Evolutionary conservation across 2,888 invertebrate genomes (phyloP), one percentile per base, ranked within the genome.

Genomic region (Chydorus sphaericus): DNA sequence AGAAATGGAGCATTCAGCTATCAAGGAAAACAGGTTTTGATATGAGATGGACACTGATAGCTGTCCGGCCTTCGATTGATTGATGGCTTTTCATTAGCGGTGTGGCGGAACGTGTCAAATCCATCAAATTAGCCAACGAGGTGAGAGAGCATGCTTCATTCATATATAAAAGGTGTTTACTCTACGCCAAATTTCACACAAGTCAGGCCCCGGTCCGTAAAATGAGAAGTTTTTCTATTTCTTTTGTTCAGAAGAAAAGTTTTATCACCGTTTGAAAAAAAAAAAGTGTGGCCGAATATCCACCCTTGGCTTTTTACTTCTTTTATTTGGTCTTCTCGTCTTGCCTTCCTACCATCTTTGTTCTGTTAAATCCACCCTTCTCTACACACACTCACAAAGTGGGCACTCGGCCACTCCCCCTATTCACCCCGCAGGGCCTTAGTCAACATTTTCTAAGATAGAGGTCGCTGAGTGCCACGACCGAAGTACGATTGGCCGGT

Each of bases 331-430:
- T 44, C 44, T 44, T 26, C 44, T 28, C 51, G 29, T 18, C 51
- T 52, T 29, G 20, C 23, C 52, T 23, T 33, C 52, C 52, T 31
- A n/a, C 52, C 52, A 52, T 52, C 52, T 52, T 52, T 52, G 52
- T 52, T 52, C 33, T 36, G 52, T 52, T 52, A 52, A 52, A 52
- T 52, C 52, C 52, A 44, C 44, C 44, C 44, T 44, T 44, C 44
- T 44, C 44, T 26, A 44, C n/a, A n/a, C n/a, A n/a, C n/a, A n/a
- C n/a, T n/a, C n/a, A n/a, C 44, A 44, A 44, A 44, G 44, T 44
- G 44, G 44, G 28, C 44, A n/a, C n/a, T n/a, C 23, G 14, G 44
- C 44, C 44, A 44, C 44, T 44, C 44, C 44, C 44, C 44, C 44
- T 26, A 23, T 26, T 44, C 44, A 44, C 23, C 23, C 44, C 28